Percentiles rank a stretch among this genome's conserved stretches.
phyloP scores from a whole-genome alignment of 2,888 invertebrate genomes.

The Drosophila formosana region DNA sequence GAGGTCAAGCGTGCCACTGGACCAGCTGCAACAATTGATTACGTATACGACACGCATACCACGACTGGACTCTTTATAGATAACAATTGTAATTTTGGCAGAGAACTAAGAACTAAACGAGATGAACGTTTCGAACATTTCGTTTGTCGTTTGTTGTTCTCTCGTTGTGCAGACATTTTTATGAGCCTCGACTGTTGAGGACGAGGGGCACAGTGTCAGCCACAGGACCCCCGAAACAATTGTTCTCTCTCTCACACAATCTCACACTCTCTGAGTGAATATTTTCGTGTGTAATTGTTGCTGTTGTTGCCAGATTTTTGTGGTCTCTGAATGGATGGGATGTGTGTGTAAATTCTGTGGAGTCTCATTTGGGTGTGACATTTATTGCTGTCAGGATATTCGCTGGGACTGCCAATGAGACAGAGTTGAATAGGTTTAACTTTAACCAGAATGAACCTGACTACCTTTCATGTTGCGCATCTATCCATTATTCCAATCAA shows the following conservation, averaged over 20 bases:
- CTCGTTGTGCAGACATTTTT: slow-evolving; percentile 69
- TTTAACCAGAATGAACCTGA: not conserved
- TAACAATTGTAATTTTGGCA: slow-evolving; percentile 47
- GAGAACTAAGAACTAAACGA: slow-evolving; percentile 24
- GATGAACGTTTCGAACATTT: slow-evolving; percentile 38
- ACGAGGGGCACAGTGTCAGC: slow-evolving; percentile 47
- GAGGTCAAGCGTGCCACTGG: slow-evolving; percentile 48
- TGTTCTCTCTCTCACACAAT: slow-evolving; percentile 5
- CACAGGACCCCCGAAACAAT: slow-evolving; percentile 21
- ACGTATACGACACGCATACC: slow-evolving; percentile 73
- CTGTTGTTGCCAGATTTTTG: slow-evolving; percentile 49
- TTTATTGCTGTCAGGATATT: slow-evolving; percentile 39
- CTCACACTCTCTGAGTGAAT: slow-evolving; percentile 9
- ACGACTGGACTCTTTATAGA: slow-evolving; percentile 44
- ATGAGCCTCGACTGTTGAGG: slow-evolving; percentile 50
- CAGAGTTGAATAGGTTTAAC: slow-evolving; percentile 3
- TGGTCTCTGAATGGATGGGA: slow-evolving; percentile 29
- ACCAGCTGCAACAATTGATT: slow-evolving; percentile 74
- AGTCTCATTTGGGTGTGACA: slow-evolving; percentile 40
- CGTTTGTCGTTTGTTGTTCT: slow-evolving; percentile 43
- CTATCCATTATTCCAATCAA: slow-evolving; percentile 53
- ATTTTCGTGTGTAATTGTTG: slow-evolving; percentile 55
- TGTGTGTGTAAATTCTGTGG: slow-evolving; percentile 14
- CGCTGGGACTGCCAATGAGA: slow-evolving; percentile 21
- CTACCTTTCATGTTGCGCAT: slow-evolving; percentile 15